These are phyloP conservation scores for Drosophila ezoana DNA, from an alignment of 2,888 invertebrate genomes.

Conservation along the genomic window DNA sequence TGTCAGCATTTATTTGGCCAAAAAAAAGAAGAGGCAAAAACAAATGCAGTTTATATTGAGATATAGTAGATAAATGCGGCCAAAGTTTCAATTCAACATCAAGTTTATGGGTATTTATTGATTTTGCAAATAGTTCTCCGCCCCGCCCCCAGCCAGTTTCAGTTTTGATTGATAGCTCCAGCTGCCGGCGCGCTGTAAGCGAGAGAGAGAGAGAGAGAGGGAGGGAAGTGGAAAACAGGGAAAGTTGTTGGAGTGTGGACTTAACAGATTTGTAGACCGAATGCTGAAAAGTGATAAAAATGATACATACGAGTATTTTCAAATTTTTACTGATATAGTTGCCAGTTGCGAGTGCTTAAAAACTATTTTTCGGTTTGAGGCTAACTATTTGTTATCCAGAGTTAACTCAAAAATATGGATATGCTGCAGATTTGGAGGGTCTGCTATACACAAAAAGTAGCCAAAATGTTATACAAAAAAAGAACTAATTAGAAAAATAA, in stretches of 20 bases:
- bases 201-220: neutral
- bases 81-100: constrained; percentile 56
- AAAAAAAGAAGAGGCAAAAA: neutral
- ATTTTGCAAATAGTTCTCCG: constrained; percentile 69
- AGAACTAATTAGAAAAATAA: neutral
- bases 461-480: neutral
- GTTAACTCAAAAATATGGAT: neutral
- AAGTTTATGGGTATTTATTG: constrained; percentile 78
- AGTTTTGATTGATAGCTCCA: constrained; percentile 68
- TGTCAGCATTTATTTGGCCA: constrained; percentile 67
- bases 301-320: constrained; percentile 16
- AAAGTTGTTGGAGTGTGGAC: constrained; percentile 23
- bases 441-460: no score
- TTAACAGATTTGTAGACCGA: constrained; percentile 44
- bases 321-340: neutral
- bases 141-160: constrained; percentile 34
- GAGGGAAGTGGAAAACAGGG: neutral
- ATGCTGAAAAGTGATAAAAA: constrained; percentile 40
- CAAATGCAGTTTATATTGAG: constrained; percentile 40
- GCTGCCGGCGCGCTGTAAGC: constrained; percentile 6
- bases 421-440: neutral
- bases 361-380: constrained; percentile 14
- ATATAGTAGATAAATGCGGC: constrained; percentile 32
- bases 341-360: constrained; percentile 12
- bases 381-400: constrained; percentile 5